A percentile compares a stretch with the other conserved stretches of the same genome.
Conservation (phyloP, 2,797 vertebrate genomes). For the Neopelma chrysocephalum region DNA sequence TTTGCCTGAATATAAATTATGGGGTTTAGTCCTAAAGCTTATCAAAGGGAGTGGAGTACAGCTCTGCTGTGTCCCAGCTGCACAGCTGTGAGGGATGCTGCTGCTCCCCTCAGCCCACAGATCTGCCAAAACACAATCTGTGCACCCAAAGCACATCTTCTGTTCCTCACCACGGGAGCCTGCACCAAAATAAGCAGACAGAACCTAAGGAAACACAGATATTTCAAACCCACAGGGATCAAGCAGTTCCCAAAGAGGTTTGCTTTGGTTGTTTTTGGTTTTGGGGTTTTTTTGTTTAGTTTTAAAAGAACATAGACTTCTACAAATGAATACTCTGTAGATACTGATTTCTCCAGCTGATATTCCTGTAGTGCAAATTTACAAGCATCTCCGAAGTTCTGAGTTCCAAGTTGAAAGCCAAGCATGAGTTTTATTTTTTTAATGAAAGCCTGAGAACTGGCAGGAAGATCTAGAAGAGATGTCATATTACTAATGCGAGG, state of each 20-base stretch:
- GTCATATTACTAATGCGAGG: neutral
- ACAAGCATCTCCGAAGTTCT: neutral
- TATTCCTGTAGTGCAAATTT: neutral
- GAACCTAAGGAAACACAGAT: neutral
- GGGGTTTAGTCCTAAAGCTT: neutral
- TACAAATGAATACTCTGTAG: neutral
- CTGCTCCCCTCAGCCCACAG: neutral
- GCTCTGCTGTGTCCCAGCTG: neutral
- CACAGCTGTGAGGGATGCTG: neutral
- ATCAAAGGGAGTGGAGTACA: neutral
- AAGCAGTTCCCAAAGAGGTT: neutral
- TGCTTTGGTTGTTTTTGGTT: neutral
- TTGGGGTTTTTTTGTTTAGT: neutral
- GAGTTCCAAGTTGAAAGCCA: neutral
- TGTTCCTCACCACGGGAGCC: accelerated
- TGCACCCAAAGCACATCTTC: neutral
- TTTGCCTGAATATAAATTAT: neutral
- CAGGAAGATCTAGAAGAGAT: neutral
- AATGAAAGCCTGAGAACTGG: neutral
- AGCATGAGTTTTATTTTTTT: neutral
- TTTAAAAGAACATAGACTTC: neutral
- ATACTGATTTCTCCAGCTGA: neutral
- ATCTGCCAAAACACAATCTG: neutral
- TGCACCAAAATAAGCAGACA: neutral
- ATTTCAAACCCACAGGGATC: neutral